A percentile compares a stretch with the other conserved stretches of the same genome.
Evolutionary conservation across 2,113 vertebrate species (phyloP).

Genomic region (Lophotis ruficrista): DNA sequence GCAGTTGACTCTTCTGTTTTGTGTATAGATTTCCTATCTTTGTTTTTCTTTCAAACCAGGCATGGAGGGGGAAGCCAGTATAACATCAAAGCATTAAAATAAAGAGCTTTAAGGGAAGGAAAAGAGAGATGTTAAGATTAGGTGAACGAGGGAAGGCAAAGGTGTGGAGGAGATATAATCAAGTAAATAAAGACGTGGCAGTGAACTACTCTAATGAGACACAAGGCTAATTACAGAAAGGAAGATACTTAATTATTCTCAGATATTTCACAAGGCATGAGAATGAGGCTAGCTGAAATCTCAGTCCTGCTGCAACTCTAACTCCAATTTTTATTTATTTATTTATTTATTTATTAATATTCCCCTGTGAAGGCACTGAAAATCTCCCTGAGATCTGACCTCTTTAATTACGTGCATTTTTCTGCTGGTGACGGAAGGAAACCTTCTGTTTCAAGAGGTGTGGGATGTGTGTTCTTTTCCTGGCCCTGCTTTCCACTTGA

Average conservation of each 20-base stretch:
- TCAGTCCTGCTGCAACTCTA: not conserved
- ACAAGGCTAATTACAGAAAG: conserved; percentile 47
- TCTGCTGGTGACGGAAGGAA: not conserved
- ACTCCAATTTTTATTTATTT: not conserved
- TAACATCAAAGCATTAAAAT: conserved; percentile 62
- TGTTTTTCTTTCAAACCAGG: conserved; percentile 55
- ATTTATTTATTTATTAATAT: not conserved
- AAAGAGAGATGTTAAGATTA: conserved; percentile 62
- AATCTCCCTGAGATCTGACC: not conserved
- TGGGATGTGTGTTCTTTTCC: not conserved
- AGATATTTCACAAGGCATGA: not conserved
- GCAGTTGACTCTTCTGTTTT: conserved; percentile 40
- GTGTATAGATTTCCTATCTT: conserved; percentile 52
- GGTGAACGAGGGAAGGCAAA: conserved; percentile 54
- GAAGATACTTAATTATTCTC: conserved; percentile 31
- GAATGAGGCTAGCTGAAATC: not conserved
- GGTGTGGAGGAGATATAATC: conserved; percentile 52
- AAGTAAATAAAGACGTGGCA: conserved; percentile 46
- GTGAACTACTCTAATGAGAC: conserved; percentile 35
- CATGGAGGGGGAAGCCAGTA: not conserved
- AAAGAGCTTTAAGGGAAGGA: conserved; percentile 57
- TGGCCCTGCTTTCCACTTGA: not conserved
- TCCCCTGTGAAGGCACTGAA: not conserved
- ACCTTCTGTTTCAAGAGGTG: not conserved
- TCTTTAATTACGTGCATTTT: not conserved